phyloP scores from a whole-genome alignment of 2,113 vertebrate genomes.

The Aleadryas rufinucha region DNA sequence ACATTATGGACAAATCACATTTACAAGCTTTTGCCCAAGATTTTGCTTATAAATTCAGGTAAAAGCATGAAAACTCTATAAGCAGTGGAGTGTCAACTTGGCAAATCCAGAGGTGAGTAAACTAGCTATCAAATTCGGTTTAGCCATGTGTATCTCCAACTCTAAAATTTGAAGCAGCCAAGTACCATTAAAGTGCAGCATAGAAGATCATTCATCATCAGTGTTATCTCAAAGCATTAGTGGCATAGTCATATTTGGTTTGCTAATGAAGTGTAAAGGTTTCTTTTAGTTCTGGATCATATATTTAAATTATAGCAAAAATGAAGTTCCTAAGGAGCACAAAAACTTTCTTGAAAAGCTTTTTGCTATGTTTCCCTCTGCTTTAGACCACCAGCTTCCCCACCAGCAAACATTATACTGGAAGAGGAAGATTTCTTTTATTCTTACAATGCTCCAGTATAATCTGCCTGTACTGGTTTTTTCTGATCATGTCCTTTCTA shows the following conservation, averaged over 20 bases:
- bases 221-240: not conserved
- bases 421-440: not conserved
- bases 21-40: conserved; percentile 26
- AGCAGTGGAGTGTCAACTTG: not conserved
- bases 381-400: not conserved
- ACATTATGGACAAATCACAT: conserved; percentile 29
- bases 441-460: not conserved
- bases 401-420: not conserved
- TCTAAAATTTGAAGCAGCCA: not conserved
- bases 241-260: not conserved
- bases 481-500: not conserved
- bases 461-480: not conserved
- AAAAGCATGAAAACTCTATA: conserved; percentile 27
- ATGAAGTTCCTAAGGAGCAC: not conserved
- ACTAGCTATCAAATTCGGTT: not conserved
- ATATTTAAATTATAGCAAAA: not conserved
- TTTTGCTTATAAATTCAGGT: conserved; percentile 29
- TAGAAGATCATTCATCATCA: not conserved
- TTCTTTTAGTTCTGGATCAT: not conserved
- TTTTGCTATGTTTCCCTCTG: not conserved
- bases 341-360: not conserved
- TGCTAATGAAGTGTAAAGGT: not conserved
- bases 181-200: not conserved
- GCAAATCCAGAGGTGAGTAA: not conserved
- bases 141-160: not conserved